Evolutionary conservation across 2,797 vertebrate species (phyloP), one percentile per base, ranked within the genome.

Genomic region (Sebastes dallii): DNA sequence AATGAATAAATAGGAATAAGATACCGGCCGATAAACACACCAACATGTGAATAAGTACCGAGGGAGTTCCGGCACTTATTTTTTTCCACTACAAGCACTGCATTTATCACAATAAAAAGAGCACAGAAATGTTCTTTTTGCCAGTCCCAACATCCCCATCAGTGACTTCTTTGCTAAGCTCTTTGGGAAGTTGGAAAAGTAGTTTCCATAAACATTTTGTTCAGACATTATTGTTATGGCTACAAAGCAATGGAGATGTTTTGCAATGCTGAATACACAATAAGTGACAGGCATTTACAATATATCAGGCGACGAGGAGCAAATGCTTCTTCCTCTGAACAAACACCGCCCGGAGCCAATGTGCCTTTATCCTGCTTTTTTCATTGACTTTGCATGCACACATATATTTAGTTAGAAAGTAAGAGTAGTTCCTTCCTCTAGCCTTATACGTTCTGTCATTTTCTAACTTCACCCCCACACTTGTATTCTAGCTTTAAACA

Each of bases 371-470:
- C 13, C n/a, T 14, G 25, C 70, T 55, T 34, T 25, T 69, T 80
- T 80, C 64, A 68, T 27, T 78, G 50, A 65, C 70, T 78, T 78
- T 76, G 20, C 81, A 29, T 64, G 52, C 14, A 24, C 36, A 4
- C 9, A 34, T 62, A 61, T 4, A 79, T 46, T 61, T 25, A 12
- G 16, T 64, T 25, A 30, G 22, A 70, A 74, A 75, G 66, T 46
- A 39, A 42, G 16, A 61, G 20, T 11, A 50, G 62, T 22, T 64
- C 18, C 30, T n/a, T 85, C 68, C 22, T 79, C 52, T 16, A 55
- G 30, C 50, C 20, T 69, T 75, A 64, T 27, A 71, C 22, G 29
- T 69, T 80, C 75, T 72, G 65, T 83, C 54, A 79, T 77, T 76
- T 78, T 29, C 50, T 52, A 66, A 82, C 54, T 83, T 75, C 30